Evolutionary conservation across 2,113 vertebrate genomes (phyloP).

Genomic region (Psittacus erithacus): DNA sequence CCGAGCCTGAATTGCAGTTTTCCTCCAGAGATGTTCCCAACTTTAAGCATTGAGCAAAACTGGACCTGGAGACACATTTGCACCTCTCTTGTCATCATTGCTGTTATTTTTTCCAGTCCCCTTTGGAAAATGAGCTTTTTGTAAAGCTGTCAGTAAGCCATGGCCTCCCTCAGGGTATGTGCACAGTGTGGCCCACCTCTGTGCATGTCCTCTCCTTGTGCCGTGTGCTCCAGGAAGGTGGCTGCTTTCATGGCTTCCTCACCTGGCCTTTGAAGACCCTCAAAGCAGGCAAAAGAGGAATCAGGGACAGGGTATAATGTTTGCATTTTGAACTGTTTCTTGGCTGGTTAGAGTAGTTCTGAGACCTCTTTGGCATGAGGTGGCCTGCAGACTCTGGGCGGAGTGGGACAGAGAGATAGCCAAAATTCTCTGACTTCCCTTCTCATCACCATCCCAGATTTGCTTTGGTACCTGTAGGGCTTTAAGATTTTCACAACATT

Average conservation of each 20-base stretch:
- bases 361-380: background rate
- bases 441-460: background rate
- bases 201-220: background rate
- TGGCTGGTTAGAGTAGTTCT: background rate
- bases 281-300: background rate
- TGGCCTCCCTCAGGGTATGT: accelerated
- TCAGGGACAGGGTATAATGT: background rate
- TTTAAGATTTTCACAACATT: background rate
- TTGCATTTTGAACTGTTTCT: background rate
- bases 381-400: background rate
- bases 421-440: background rate
- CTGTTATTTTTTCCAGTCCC: background rate
- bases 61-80: background rate
- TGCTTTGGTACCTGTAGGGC: accelerated
- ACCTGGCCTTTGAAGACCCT: background rate
- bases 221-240: accelerated
- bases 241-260: background rate
- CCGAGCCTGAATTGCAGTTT: background rate
- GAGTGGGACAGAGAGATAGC: background rate
- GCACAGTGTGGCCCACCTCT: background rate
- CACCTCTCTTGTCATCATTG: accelerated
- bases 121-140: background rate
- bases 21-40: background rate
- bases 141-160: background rate
- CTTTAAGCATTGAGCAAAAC: background rate